These are phyloP conservation scores for Tapera naevia DNA, from an alignment of 2,797 vertebrate species.

Conservation along the genomic window DNA sequence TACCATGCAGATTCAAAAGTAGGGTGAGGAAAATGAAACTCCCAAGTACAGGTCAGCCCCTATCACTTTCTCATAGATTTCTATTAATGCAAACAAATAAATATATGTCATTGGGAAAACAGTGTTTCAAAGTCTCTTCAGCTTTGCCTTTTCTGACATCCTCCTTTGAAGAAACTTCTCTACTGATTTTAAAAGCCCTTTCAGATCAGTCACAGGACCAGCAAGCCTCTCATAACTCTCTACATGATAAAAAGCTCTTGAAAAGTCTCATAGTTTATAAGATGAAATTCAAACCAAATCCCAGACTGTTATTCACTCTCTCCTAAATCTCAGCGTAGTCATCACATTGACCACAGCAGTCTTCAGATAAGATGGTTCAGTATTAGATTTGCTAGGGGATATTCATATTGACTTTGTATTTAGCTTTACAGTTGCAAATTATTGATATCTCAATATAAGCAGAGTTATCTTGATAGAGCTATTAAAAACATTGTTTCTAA, in stretches of 20 bases:
- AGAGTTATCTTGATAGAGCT: neutral
- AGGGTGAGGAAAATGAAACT: neutral
- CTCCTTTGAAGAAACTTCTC: neutral
- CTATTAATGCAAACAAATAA: neutral
- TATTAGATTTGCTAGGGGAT: neutral
- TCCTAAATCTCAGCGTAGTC: neutral
- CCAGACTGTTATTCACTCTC: neutral
- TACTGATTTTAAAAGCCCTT: neutral
- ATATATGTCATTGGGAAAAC: accelerated
- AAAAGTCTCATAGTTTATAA: neutral
- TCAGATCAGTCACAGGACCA: neutral
- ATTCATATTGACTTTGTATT: neutral
- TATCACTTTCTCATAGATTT: neutral
- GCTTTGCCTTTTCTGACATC: neutral
- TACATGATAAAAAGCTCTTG: neutral
- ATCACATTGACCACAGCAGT: neutral
- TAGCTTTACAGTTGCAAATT: neutral
- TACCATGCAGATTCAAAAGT: neutral
- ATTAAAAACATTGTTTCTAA: neutral
- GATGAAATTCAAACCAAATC: neutral
- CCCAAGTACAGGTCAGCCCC: neutral
- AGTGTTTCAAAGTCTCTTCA: neutral
- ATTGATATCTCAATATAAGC: neutral
- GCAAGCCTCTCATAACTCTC: neutral
- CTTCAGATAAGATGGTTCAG: neutral